A percentile compares a stretch with the other conserved stretches of the same genome.
Evolutionary conservation across 2,888 invertebrate species (phyloP).

Genomic region (Drosophila trichaetosa): DNA sequence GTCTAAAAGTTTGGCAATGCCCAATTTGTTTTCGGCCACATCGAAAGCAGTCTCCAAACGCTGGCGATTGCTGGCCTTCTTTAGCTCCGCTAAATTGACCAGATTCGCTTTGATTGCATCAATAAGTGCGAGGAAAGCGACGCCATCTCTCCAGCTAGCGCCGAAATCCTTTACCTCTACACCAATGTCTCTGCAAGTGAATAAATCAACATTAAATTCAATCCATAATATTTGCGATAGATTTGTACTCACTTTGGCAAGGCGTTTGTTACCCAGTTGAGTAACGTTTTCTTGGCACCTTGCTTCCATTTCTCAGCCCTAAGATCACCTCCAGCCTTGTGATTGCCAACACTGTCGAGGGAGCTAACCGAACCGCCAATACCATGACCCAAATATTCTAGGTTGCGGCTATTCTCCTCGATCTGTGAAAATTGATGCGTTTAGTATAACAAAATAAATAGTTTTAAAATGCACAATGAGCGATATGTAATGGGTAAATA

Average conservation of each 20-base stretch:
- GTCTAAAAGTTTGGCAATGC: slow-evolving; percentile 95
- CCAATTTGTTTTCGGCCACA: slow-evolving; percentile 95
- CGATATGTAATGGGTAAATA: slow-evolving; percentile 31
- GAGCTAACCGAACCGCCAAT: slow-evolving; percentile 92
- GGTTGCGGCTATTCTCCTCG: slow-evolving; percentile 96
- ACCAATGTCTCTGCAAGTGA: slow-evolving; percentile 90
- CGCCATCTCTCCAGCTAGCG: slow-evolving; percentile 97
- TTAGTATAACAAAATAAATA: slow-evolving; percentile 5
- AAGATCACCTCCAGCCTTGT: slow-evolving; percentile 86
- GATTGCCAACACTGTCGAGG: slow-evolving; percentile 90
- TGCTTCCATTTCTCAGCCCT: slow-evolving; percentile 91
- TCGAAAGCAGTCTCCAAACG: slow-evolving; percentile 97
- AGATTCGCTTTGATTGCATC: slow-evolving; percentile 97
- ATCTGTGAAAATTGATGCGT: slow-evolving; percentile 87
- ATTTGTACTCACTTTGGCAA: slow-evolving; percentile 89
- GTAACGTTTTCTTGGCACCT: slow-evolving; percentile 95
- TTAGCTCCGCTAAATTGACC: slow-evolving; percentile 93
- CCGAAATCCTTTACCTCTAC: slow-evolving; percentile 97
- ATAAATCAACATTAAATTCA: not conserved
- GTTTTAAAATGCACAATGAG: not conserved
- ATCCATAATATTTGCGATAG: too few relatives aligned
- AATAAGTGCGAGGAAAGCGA: slow-evolving; percentile 97
- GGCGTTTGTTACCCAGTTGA: slow-evolving; percentile 97
- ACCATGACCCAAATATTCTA: slow-evolving; percentile 93
- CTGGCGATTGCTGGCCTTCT: slow-evolving; percentile 90